phyloP scores from a whole-genome alignment of 2,113 vertebrate species.

The Planiliza haematocheilus region DNA sequence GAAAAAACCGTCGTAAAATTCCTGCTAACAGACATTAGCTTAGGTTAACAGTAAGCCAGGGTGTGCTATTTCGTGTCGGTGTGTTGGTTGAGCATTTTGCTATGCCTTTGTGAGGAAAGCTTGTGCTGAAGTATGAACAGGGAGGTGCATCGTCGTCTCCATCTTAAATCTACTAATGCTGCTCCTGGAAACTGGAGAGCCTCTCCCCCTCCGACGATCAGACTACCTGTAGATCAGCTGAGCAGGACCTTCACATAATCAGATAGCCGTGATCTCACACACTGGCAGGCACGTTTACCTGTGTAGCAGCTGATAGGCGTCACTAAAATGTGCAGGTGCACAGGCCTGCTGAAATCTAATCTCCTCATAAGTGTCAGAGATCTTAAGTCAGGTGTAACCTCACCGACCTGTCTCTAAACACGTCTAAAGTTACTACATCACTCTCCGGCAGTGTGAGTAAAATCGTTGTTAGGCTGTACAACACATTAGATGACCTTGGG shows the following conservation, averaged over 20 bases:
- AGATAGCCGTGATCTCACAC: background rate
- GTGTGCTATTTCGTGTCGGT: background rate
- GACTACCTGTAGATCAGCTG: background rate
- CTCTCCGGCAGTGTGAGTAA: background rate
- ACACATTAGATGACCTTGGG: background rate
- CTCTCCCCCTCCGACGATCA: too few relatives aligned
- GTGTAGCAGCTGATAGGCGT: background rate
- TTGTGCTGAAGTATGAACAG: background rate
- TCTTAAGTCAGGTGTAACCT: conserved; percentile 30
- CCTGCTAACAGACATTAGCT: conserved; percentile 41
- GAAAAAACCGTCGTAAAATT: background rate
- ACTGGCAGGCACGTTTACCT: background rate
- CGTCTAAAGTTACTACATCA: conserved; percentile 53
- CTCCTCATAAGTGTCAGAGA: conserved; percentile 41
- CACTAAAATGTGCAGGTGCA: background rate
- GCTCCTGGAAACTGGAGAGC: background rate
- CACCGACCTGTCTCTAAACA: conserved; percentile 5
- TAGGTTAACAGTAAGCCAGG: background rate
- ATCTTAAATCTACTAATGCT: background rate
- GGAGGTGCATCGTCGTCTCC: too few relatives aligned
- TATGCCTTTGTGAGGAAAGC: background rate
- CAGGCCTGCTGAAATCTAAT: conserved; percentile 46
- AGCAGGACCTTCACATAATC: background rate
- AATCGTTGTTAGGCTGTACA: background rate
- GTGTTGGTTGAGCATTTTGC: background rate